phyloP scores from a whole-genome alignment of 2,797 vertebrate species.

The Aselliscus stoliczkanus region DNA sequence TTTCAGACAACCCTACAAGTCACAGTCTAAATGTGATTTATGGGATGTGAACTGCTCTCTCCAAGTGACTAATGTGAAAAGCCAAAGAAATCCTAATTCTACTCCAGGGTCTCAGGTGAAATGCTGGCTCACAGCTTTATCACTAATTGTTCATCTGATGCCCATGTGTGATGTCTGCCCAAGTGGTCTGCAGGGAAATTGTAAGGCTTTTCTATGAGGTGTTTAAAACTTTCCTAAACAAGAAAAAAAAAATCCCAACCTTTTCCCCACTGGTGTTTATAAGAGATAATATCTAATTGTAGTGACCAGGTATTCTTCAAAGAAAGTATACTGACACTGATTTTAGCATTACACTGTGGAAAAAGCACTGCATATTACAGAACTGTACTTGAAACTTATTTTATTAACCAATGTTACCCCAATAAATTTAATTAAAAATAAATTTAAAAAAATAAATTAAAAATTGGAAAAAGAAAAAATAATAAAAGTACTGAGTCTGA shows the following conservation, averaged over 20 bases:
- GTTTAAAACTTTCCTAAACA: not conserved
- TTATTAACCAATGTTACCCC: too few species aligned
- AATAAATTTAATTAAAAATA: too few species aligned
- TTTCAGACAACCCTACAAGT: conserved; percentile 5
- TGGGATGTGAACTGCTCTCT: conserved; percentile 1
- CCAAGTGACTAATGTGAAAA: conserved; percentile 31
- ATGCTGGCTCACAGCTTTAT: not conserved
- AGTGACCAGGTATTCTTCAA: not conserved
- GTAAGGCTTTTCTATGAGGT: not conserved
- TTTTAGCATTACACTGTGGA: not conserved
- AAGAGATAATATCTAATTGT: not conserved
- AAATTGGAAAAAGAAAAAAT: too few species aligned
- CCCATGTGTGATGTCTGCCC: not conserved
- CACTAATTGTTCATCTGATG: not conserved
- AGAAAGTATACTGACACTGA: not conserved
- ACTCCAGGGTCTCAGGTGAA: not conserved
- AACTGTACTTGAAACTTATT: too few species aligned
- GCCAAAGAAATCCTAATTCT: conserved; percentile 29
- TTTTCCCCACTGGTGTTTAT: not conserved
- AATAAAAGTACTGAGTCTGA: not conserved
- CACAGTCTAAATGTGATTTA: conserved; percentile 42
- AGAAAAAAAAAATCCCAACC: not conserved
- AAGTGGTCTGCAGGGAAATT: not conserved
- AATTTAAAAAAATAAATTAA: too few species aligned
- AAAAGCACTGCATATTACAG: not conserved